Evolutionary conservation across 2,888 invertebrate species (phyloP).

Genomic region (Andrena minutula): DNA sequence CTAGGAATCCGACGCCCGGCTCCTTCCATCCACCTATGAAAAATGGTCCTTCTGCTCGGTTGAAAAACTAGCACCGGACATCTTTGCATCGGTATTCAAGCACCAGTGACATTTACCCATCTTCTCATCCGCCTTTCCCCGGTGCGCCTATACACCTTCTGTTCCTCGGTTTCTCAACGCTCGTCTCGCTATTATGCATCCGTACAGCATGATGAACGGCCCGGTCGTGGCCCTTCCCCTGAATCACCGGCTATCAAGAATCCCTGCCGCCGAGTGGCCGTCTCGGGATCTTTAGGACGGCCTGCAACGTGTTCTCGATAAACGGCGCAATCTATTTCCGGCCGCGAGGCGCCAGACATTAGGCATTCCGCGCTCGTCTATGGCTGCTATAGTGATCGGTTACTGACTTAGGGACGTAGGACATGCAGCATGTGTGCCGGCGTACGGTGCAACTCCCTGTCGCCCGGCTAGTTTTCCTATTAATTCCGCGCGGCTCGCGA

Average conservation of each 20-base stretch:
- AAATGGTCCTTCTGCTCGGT: background rate
- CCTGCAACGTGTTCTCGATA: constrained; percentile 63
- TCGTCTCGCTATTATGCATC: too few relatives aligned
- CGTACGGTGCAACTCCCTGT: constrained; percentile 56
- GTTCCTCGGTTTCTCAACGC: too few relatives aligned
- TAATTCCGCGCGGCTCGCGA: constrained; percentile 75
- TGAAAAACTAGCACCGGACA: background rate
- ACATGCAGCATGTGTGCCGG: constrained; percentile 44
- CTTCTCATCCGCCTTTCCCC: too few relatives aligned
- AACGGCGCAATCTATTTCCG: constrained; percentile 69
- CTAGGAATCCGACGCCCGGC: background rate
- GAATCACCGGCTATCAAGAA: constrained; percentile 24
- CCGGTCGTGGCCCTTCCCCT: too few relatives aligned
- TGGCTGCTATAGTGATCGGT: constrained; percentile 59
- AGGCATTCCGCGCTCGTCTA: constrained; percentile 67
- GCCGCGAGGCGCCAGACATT: constrained; percentile 71
- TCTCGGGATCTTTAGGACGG: constrained; percentile 35
- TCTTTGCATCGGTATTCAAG: too few relatives aligned
- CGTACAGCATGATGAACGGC: too few relatives aligned
- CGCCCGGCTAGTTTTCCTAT: constrained; percentile 71
- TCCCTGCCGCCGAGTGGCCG: constrained; percentile 20
- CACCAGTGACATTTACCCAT: too few relatives aligned
- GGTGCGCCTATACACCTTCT: too few relatives aligned
- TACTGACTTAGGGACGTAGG: constrained; percentile 59
- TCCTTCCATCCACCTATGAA: background rate